A percentile compares a stretch with the other conserved stretches of the same genome.
These are phyloP conservation scores for Torymus tubicola DNA, from an alignment of 2,888 invertebrate species.

Conservation along the genomic window DNA sequence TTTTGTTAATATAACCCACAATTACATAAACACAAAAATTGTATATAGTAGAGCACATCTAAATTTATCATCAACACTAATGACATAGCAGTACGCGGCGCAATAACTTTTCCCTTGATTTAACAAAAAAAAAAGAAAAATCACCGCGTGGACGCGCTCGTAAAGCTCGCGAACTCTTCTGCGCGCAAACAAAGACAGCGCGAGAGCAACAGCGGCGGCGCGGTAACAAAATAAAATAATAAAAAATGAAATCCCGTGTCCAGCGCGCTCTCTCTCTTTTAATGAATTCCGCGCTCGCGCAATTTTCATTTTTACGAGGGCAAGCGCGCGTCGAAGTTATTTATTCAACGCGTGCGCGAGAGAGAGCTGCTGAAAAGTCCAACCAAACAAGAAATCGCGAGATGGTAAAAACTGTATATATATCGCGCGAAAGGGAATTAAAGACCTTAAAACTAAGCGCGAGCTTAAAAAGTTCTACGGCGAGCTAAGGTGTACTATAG, in stretches of 20 bases:
- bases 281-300: constrained; percentile 29
- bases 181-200: background rate
- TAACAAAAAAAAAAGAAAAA: constrained; percentile 19
- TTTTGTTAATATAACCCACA: too few relatives aligned
- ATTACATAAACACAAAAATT: too few relatives aligned
- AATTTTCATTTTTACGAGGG: constrained; percentile 30
- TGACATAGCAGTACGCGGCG: too few relatives aligned
- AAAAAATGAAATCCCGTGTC: background rate
- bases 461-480: constrained; percentile 45
- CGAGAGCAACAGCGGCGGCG: background rate
- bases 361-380: constrained; percentile 21
- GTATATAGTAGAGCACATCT: too few relatives aligned
- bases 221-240: background rate
- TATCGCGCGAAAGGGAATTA: constrained; percentile 14
- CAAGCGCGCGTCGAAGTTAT: constrained; percentile 9
- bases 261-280: background rate
- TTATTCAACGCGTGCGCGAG: background rate
- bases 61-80: too few relatives aligned
- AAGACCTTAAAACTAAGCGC: constrained; percentile 41
- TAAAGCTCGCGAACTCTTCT: background rate
- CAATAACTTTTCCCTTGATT: too few relatives aligned
- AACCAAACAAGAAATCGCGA: background rate
- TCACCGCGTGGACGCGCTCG: background rate
- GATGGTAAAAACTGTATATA: background rate
- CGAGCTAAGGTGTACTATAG: constrained; percentile 7